Base-by-base conservation (phyloP, 2,797 vertebrate species). In the Anomalospiza imberbis region DNA sequence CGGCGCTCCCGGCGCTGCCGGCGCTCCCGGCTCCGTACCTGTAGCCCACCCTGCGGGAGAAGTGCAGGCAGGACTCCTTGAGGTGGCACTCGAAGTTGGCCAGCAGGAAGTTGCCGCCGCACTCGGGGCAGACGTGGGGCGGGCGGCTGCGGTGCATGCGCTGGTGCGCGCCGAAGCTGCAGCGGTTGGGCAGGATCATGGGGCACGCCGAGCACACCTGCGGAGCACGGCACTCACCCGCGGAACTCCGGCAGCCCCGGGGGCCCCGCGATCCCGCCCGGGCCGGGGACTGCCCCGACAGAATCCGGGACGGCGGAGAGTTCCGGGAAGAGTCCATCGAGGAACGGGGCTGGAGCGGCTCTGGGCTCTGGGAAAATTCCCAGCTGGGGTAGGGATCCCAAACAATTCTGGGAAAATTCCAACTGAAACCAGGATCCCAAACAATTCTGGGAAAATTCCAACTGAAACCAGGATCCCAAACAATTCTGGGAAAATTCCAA, bases 1-100 rank as follows among this genome's bases (percentile, higher is more conserved):
- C 34, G 34, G 34, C 34, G 34, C 34, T 16, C 32, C 42, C 3
- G 2, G 40, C 4, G 47, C 31, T 48, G 10, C 32, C 1, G 7
- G 16, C 0, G 9, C 17, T 24, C 20, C 54, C 2, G 9, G 5
- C 1, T 5, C 77, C 77, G 8, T 79, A 99, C 99, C 98, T 99
- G 98, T 99, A 99, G 7, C 99, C 99, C 5, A 99, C 98, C 38
- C 99, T 98, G 4, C 99, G 99, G 17, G 99, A 98, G 95, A 99
- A 99, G 93, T 99, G 99, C 90, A 99, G 98, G 79, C 99, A 99
- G 91, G 97, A 97, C 12, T 99, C 98, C 24, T 98, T 98, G 55
- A 99, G 98, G 83, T 99, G 99, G 0, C 95, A 70, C 88, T 99
- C 98, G 58, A 99, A 98, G 83, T 96, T 97, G 2, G 98, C 91